Evolutionary conservation across 2,888 invertebrate species (phyloP).

Genomic region (Drosophila subquinaria): DNA sequence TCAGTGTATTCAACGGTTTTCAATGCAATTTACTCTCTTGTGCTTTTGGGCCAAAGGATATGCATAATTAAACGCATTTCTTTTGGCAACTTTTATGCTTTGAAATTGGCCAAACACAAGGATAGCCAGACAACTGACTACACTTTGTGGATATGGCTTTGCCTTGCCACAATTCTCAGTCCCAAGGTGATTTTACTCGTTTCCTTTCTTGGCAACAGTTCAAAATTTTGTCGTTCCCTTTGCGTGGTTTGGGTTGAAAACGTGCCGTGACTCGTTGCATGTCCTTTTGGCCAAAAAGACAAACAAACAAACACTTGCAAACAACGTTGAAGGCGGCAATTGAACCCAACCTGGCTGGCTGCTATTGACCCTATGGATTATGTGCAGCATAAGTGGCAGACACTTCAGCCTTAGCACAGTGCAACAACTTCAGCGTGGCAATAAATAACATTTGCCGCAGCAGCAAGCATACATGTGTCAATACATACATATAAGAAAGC

Average conservation of each 20-base stretch:
- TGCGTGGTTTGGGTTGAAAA: conserved; percentile 24
- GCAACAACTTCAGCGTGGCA: conserved; percentile 49
- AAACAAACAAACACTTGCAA: conserved; percentile 43
- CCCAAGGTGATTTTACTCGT: conserved; percentile 45
- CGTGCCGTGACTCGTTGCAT: conserved; percentile 11
- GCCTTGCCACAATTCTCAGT: conserved; percentile 11
- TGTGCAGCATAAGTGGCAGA: conserved; percentile 65
- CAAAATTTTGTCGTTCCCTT: conserved; percentile 51
- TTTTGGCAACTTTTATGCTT: conserved; percentile 16
- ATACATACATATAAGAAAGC: conserved; percentile 9
- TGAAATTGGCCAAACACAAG: conserved; percentile 7
- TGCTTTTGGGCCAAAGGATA: conserved; percentile 8
- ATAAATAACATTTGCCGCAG: conserved; percentile 61
- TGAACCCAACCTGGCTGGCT: conserved; percentile 14
- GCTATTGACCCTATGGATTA: conserved; percentile 79
- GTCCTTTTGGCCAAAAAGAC: conserved; percentile 25
- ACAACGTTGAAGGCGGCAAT: conserved; percentile 20
- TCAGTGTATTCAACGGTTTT: neutral
- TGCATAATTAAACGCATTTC: conserved; percentile 25
- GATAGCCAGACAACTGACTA: conserved; percentile 19
- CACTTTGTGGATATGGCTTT: neutral
- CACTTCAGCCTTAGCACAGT: conserved; percentile 56
- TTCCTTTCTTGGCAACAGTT: conserved; percentile 66
- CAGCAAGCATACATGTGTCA: conserved; percentile 3
- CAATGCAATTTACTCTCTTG: neutral